Percentiles rank a stretch among this genome's conserved stretches.
Conservation (phyloP, 37 sponge, comb jelly and placozoan species). For the Trichoplax adhaerens region DNA sequence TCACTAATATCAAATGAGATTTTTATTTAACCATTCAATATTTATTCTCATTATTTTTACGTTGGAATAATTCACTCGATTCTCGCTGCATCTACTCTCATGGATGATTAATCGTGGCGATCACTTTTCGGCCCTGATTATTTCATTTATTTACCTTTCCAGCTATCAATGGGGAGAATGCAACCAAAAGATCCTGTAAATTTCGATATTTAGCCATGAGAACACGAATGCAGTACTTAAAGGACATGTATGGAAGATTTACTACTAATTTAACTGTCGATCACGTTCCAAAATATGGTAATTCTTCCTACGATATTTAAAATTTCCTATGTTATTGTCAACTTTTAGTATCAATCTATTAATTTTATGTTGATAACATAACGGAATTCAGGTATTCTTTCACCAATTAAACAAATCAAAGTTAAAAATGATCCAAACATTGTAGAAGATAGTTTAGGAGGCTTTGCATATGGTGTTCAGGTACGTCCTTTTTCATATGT, state of each 20-base stretch:
- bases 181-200: slow-evolving; percentile 54
- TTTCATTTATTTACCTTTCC: neutral
- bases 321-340: no score
- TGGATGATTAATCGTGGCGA: neutral
- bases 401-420: no score
- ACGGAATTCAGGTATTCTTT: no score
- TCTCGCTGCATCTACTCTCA: neutral
- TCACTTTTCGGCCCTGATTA: neutral
- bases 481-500: no score
- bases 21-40: neutral
- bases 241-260: slow-evolving; percentile 30
- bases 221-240: slow-evolving; percentile 62
- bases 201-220: slow-evolving; percentile 59
- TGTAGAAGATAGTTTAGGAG: no score
- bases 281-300: slow-evolving; percentile 31
- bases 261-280: slow-evolving; percentile 31
- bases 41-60: neutral
- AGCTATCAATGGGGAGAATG: slow-evolving; percentile 89
- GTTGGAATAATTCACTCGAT: neutral
- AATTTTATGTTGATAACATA: no score
- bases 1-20: no score
- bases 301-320: no score
- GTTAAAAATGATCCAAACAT: no score
- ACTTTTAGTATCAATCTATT: no score
- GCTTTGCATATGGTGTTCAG: no score